A percentile compares a stretch with the other conserved stretches of the same genome.
Conservation (phyloP, 2,797 vertebrate species). For the Zalophus californianus region DNA sequence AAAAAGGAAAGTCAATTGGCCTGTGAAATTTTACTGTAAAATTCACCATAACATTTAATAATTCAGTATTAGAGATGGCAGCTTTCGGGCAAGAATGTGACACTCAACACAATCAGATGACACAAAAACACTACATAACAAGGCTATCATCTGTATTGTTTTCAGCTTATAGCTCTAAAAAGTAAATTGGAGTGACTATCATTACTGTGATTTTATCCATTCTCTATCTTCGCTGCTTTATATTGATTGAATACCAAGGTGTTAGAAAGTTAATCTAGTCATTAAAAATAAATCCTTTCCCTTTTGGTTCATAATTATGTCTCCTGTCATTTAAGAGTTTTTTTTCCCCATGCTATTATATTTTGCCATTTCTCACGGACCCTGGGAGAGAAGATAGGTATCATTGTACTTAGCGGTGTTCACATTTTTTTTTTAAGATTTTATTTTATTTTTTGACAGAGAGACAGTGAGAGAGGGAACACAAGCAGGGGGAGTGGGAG, state of each 20-base stretch:
- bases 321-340: neutral
- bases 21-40: neutral
- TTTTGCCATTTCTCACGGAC: neutral
- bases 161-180: neutral
- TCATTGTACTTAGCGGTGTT: neutral
- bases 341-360: neutral
- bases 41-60: neutral
- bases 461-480: too few species aligned
- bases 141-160: neutral
- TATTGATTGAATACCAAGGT: neutral
- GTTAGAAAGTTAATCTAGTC: neutral
- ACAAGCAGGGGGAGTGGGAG: too few species aligned
- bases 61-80: accelerated
- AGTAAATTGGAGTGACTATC: neutral
- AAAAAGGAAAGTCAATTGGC: neutral
- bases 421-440: neutral
- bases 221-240: neutral
- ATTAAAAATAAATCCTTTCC: neutral
- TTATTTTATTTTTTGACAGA: too few species aligned
- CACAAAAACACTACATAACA: neutral
- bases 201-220: neutral
- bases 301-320: neutral
- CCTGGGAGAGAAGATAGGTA: neutral
- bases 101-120: neutral
- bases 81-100: neutral